Percentiles rank a stretch among this genome's conserved stretches.
Conservation (phyloP, 2,797 vertebrate genomes). For the Esox lucius region DNA sequence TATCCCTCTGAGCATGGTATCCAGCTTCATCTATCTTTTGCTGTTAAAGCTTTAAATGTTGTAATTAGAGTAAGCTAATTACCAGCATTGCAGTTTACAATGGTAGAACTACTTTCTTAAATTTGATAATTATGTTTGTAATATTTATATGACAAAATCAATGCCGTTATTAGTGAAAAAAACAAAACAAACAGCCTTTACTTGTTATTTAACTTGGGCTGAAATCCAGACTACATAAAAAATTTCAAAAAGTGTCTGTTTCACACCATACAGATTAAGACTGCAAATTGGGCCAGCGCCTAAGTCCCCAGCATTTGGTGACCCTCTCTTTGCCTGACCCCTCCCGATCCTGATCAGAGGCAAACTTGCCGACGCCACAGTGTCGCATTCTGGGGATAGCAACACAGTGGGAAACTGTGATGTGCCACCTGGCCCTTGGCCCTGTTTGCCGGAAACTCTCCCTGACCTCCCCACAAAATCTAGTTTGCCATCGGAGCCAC, state of each 20-base stretch:
- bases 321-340: constrained; percentile 51
- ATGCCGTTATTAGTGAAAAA: background rate
- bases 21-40: background rate
- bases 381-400: constrained; percentile 84
- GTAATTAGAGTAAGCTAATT: background rate
- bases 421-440: constrained; percentile 76
- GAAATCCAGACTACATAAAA: background rate
- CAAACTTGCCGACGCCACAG: constrained; percentile 77
- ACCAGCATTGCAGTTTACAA: background rate
- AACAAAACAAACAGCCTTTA: background rate
- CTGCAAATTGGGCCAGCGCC: constrained; percentile 42
- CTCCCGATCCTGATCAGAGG: constrained; percentile 68
- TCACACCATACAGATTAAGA: background rate
- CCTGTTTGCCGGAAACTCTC: constrained; percentile 69
- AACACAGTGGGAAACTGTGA: constrained; percentile 71
- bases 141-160: background rate
- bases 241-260: background rate
- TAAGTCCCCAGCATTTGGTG: constrained; percentile 71
- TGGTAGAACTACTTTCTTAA: background rate
- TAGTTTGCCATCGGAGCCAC: constrained; percentile 64
- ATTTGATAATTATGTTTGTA: background rate
- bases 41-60: background rate
- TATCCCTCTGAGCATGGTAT: background rate
- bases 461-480: constrained; percentile 74
- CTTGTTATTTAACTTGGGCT: background rate